Evolutionary conservation across 1,140 invertebrate genomes (phyloP), one percentile per base, ranked within the genome.

Genomic region (Sweltsa coloradensis): DNA sequence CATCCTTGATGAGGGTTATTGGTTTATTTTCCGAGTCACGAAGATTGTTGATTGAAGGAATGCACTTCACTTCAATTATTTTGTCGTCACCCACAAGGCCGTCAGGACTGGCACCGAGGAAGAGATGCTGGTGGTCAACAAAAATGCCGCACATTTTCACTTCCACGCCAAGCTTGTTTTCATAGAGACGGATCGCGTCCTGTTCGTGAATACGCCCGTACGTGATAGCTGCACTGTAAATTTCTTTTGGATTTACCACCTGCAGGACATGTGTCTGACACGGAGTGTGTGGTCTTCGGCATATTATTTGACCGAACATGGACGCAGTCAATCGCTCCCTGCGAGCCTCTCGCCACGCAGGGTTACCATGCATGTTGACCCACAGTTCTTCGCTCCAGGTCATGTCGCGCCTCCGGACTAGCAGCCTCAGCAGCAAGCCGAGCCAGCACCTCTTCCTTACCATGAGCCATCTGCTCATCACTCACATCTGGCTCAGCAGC

Each of bases 81-180:
- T n/a, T 45, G 23, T 53, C 47, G 23, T 31, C 37, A 22, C 45
- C 47, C 21, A 58, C 45, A 7, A 55, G 21, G 1, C 53, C 53
- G 50, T 58, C 55, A 9, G 55, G 56, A 34, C 51, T 50, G 13
- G 49, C 52, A 6, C 19, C 55, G 31, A 59, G 21, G n/a, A 11
- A 46, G 9, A 9, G 36, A 46, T 46, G 27, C 5, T 41, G 7
- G 2, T 3, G 7, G 34, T 46, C 26, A 16, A 46, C 11, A 19
- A 46, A 36, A 27, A 46, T 21, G 2, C 44, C 18, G 23, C 36
- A 37, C 36, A 19, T 37, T 22, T 22, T 37, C 11, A n/a, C 36
- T 5, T 37, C 4, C 18, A 16, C 18, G 7, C 36, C 36, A 5
- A 22, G 18, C 5, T 5, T 16, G 23, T 37, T 37, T 37, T 5